Evolutionary conservation across 37 sponge, comb jelly and placozoan species (phyloP), one percentile per base, ranked within the genome.

Genomic region (Sycon ciliatum): DNA sequence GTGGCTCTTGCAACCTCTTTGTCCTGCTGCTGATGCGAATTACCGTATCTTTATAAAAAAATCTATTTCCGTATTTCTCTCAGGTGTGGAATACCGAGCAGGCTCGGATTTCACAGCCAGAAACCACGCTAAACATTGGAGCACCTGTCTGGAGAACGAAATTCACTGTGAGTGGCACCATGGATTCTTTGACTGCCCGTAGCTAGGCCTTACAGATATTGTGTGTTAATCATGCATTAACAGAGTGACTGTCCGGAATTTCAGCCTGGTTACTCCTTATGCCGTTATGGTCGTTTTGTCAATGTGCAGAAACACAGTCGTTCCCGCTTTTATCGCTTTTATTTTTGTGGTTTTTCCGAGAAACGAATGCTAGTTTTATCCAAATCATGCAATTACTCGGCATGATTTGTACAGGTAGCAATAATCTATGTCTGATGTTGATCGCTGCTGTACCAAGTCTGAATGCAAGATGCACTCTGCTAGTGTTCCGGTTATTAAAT

Each of bases 131-230:
- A 60, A 7, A 22, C 22, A 24, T 60, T 60, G 63, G 63, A 18
- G 16, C 30, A 26, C 76, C 76, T 1, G 67, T 66, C 2, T 36
- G 39, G 52, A 37, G 76, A 32, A 46, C 67, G 6, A 61, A 60
- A 1, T 75, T 66, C 38, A 75, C 76, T 30, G 76, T 75, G 34
- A 65, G 76, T 3, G 49, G 49, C 13, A 18, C 49, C 49, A 42
- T 42, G 13, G 9, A 13, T 42, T 42, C 13, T 18, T 9, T 42
- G 9, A 18, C 9, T 42, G 49, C 13, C 9, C 9, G 13, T 42
- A 18, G 13, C 9, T 42, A 18, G 13, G 49, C 49, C 13, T 13
- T 18, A 42, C 49, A 18, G 49, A 42, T 9, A 42, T 42, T 42
- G 13, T 42, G 49, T 42, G 49, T 42, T 42, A 42, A 13, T 42